These are phyloP conservation scores for Drymodes brunneopygia DNA, from an alignment of 2,113 vertebrate genomes.

Conservation along the genomic window DNA sequence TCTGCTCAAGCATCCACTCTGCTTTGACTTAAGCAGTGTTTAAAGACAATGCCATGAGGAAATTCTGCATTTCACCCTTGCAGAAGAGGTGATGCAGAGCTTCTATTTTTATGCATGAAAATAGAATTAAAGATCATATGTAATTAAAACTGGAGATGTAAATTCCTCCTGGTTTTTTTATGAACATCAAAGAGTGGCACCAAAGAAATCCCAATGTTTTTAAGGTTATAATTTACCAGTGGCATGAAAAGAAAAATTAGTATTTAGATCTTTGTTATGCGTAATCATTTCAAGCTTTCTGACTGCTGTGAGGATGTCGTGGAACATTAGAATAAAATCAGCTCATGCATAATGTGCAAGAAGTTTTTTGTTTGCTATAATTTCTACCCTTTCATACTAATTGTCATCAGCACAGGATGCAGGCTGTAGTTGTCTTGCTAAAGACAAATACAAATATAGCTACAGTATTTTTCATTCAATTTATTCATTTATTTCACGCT, in stretches of 20 bases:
- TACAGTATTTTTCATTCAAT: background rate
- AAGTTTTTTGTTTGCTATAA: conserved; percentile 1
- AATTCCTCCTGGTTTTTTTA: background rate
- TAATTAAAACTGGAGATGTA: background rate
- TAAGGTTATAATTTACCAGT: conserved; percentile 6
- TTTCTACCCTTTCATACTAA: conserved; percentile 28
- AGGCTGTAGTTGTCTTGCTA: background rate
- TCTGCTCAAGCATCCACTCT: background rate
- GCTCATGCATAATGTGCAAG: background rate
- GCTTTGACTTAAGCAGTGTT: background rate
- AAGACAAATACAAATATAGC: conserved; percentile 8
- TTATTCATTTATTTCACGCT: background rate
- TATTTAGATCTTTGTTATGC: conserved; percentile 15
- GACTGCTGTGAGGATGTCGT: background rate
- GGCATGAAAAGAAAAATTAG: background rate
- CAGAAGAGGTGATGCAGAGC: background rate
- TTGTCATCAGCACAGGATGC: conserved; percentile 28
- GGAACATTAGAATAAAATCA: conserved; percentile 38
- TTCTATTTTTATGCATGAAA: background rate
- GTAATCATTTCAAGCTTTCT: conserved; percentile 33
- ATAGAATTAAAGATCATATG: background rate
- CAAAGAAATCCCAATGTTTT: background rate
- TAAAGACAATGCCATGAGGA: background rate
- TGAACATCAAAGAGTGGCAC: background rate
- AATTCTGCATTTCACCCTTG: background rate